Evolutionary conservation across 1,140 invertebrate genomes (phyloP), one percentile per base, ranked within the genome.

Genomic region (Drosophila ogumai): DNA sequence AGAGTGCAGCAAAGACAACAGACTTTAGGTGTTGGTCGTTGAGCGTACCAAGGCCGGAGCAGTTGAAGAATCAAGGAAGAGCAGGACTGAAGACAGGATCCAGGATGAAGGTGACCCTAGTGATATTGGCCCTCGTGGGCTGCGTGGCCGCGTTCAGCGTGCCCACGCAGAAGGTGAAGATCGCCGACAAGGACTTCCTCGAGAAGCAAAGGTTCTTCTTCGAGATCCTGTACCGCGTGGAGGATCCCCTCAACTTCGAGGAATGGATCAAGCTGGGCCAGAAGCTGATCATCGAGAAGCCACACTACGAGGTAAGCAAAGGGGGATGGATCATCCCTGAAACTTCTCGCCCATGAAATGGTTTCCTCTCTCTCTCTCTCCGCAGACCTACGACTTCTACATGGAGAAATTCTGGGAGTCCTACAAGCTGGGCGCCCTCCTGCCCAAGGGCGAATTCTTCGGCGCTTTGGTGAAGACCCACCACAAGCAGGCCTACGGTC

Each of bases 151-250:
- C 77, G 0, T 77, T 78, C 38, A 87, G 76, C 58, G 67, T 78
- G 60, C 82, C 76, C 47, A 64, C 67, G 4, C 43, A 71, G 7
- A 75, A 76, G 22, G 78, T 85, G 43, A 90, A 81, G 58, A 60
- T 79, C 15, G 90, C 85, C 25, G 81, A 91, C 61, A 64, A 79
- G 36, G 65, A 50, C 13, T 91, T 80, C 38, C 78, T 95, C 50
- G 82, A 92, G 10, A 95, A 94, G 65, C 95, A 96, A 93, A 93
- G 94, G 46, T 92, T 94, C 32, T 93, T 95, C 10, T 93, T 96
- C 43, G 93, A 94, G 58, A 93, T 96, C n/a, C 91, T 95, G 22
- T 93, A 95, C 54, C 94, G 95, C 71, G 93, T 96, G 3, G 93
- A 94, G 74, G 80, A 88, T 52, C 85, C 90, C 0, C 40, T 91